Percentiles rank a stretch among this genome's conserved stretches.
phyloP scores from a whole-genome alignment of 2,113 vertebrate genomes.

The Cavia aperea region DNA sequence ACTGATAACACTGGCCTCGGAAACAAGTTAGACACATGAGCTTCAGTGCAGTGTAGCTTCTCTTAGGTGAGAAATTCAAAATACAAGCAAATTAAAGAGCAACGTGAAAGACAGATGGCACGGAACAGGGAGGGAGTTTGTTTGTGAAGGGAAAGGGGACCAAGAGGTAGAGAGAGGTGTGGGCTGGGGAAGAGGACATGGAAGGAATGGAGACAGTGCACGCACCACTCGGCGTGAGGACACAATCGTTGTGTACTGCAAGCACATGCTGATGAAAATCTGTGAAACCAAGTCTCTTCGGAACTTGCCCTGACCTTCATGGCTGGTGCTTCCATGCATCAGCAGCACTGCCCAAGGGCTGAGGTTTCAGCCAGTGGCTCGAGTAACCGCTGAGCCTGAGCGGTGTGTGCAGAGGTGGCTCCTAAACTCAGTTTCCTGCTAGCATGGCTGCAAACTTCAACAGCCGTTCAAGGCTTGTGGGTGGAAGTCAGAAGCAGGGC shows the following conservation, averaged over 20 bases:
- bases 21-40: neutral
- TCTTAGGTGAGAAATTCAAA: neutral
- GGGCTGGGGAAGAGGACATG: neutral
- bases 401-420: neutral
- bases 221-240: neutral
- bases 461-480: neutral
- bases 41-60: neutral
- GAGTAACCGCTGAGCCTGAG: too few species aligned
- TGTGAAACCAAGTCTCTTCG: neutral
- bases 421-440: neutral
- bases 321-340: fast-evolving
- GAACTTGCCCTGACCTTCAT: neutral
- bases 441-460: neutral
- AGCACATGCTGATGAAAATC: neutral
- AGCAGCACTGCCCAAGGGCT: fast-evolving
- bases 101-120: neutral
- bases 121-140: neutral
- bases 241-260: too few species aligned
- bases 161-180: neutral
- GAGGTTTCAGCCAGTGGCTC: neutral
- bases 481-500: neutral
- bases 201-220: neutral
- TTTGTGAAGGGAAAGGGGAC: neutral
- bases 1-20: neutral
- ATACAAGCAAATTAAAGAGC: neutral